These are phyloP conservation scores for Sinodicranocentrus sp. DNA, from an alignment of 2,888 invertebrate genomes.

Conservation along the genomic window DNA sequence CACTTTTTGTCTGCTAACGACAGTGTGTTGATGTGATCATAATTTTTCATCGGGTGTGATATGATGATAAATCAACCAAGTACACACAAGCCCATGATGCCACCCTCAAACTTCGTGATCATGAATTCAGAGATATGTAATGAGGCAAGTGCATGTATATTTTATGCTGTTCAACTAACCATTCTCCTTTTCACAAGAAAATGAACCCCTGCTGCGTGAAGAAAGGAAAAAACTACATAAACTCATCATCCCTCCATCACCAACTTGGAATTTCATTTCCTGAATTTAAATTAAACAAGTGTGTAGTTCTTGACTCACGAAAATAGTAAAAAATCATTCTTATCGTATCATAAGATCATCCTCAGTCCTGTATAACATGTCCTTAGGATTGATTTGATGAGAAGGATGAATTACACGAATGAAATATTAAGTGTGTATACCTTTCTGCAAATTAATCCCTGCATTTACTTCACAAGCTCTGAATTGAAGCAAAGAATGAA, in stretches of 20 bases:
- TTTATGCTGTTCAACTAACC: slow-evolving; percentile 27
- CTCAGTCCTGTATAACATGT: too few relatives aligned
- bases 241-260: slow-evolving; percentile 22
- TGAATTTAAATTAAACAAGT: slow-evolving; percentile 35
- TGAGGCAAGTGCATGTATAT: slow-evolving; percentile 35
- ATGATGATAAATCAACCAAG: slow-evolving; percentile 35
- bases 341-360: background rate
- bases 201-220: slow-evolving; percentile 43
- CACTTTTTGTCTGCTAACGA: slow-evolving; percentile 19
- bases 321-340: too few relatives aligned
- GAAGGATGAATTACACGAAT: slow-evolving; percentile 14
- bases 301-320: background rate
- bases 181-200: slow-evolving; percentile 34
- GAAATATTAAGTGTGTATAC: slow-evolving; percentile 38
- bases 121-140: slow-evolving; percentile 49
- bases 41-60: slow-evolving; percentile 38
- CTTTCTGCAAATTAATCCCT: too few relatives aligned
- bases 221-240: slow-evolving; percentile 30
- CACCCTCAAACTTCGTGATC: slow-evolving; percentile 48
- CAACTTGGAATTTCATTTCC: slow-evolving; percentile 39
- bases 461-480: too few relatives aligned
- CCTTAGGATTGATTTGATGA: slow-evolving; percentile 29
- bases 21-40: slow-evolving; percentile 22
- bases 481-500: slow-evolving; percentile 10
- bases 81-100: background rate